Base-by-base conservation (phyloP, 2,888 invertebrate species). In the Parthenolecanium corni region DNA sequence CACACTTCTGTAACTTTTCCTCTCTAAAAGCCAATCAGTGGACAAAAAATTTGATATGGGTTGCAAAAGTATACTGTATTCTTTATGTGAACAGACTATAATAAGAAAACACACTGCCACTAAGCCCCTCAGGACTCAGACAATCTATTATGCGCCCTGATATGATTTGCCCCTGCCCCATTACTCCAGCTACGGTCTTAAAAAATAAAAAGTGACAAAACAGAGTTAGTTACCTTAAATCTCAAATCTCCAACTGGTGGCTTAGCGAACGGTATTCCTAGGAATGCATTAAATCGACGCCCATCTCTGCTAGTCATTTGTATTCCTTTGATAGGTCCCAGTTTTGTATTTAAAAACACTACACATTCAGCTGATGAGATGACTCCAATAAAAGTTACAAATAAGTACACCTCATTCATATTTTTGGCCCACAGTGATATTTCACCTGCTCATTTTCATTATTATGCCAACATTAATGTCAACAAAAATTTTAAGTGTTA, bases 181-280 rank as follows among this genome's bases (percentile, higher is more conserved):
- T n/a, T n/a, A n/a, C n/a, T n/a, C n/a, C n/a, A n/a, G n/a, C n/a
- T n/a, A n/a, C n/a, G n/a, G n/a, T n/a, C n/a, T n/a, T n/a, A n/a
- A n/a, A n/a, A n/a, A n/a, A n/a, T n/a, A n/a, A n/a, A n/a, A n/a
- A n/a, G n/a, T n/a, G n/a, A n/a, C n/a, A n/a, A n/a, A n/a, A n/a
- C n/a, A n/a, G n/a, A n/a, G n/a, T n/a, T n/a, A n/a, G n/a, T n/a
- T n/a, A 75, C 75, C 71, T 72, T 72, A 49, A 75, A 76, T 66
- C 75, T 69, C 0, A 74, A 70, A 12, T 72, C 65, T 0, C 71
- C 73, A 11, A 74, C 36, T 1, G 76, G 76, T 2, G 76, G 72
- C 52, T 71, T 70, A 2, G 74, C 76, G 52, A 72, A 75, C 0
- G 75, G 75, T 56, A 76, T 72, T 1, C 72, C 73, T 23, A 68